Percentiles rank a stretch among this genome's conserved stretches.
phyloP scores from a whole-genome alignment of 2,797 vertebrate species.

The Varecia variegata region DNA sequence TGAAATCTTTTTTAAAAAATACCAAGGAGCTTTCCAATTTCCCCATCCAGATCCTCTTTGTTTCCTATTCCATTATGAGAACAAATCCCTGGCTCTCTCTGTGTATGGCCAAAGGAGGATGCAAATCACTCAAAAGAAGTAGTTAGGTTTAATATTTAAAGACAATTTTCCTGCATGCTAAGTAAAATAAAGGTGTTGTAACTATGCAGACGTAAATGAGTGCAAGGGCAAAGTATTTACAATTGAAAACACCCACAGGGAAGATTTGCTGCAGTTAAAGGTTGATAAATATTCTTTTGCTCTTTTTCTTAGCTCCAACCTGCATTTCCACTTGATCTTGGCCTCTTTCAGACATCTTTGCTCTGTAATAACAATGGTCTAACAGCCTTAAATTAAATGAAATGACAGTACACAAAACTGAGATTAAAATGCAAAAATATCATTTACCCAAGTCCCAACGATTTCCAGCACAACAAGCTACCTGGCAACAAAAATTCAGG shows the following conservation, averaged over 20 bases:
- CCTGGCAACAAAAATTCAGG: conserved; percentile 13
- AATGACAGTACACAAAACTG: not conserved
- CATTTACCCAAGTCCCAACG: not conserved
- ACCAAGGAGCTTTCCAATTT: not conserved
- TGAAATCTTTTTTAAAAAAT: not conserved
- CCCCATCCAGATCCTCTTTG: not conserved
- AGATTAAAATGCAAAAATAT: conserved; percentile 10
- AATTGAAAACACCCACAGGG: not conserved
- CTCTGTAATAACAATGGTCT: not conserved
- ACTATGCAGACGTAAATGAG: not conserved
- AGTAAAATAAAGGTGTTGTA: not conserved
- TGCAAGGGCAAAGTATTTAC: not conserved
- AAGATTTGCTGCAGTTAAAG: not conserved
- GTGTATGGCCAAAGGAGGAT: not conserved
- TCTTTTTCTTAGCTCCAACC: not conserved
- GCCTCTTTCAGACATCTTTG: not conserved
- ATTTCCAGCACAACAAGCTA: not conserved
- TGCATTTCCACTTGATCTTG: not conserved
- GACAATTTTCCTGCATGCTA: not conserved
- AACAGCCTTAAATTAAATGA: not conserved
- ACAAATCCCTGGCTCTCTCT: not conserved
- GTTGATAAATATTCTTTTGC: not conserved
- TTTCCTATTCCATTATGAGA: not conserved
- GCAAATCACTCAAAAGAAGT: not conserved
- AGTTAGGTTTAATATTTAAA: not conserved